phyloP scores from a whole-genome alignment of 2,113 vertebrate species.

The Paradoxurus hermaphroditus region DNA sequence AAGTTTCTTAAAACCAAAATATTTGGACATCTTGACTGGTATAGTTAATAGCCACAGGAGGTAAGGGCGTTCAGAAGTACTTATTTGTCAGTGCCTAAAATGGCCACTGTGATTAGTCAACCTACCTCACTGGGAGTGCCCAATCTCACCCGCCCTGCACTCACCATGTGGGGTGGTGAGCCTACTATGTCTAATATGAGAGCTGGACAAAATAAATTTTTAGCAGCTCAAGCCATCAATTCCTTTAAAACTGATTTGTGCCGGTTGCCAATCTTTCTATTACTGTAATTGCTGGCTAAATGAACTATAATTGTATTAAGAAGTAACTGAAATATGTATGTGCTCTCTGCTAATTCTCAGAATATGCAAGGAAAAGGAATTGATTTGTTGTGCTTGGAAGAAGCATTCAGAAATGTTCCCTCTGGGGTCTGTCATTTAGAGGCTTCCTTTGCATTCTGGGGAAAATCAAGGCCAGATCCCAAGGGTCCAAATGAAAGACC shows the following conservation, averaged over 20 bases:
- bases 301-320: constrained; percentile 86
- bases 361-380: constrained; percentile 70
- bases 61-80: neutral
- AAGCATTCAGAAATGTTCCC: neutral
- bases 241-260: constrained; percentile 78
- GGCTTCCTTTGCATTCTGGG: neutral
- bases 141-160: neutral
- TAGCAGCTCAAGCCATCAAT: constrained; percentile 73
- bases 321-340: constrained; percentile 83
- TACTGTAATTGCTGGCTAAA: constrained; percentile 86
- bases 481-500: neutral
- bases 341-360: constrained; percentile 77
- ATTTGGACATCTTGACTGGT: neutral
- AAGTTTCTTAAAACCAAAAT: neutral
- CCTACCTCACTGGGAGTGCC: too few species aligned
- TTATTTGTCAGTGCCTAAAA: neutral
- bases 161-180: neutral
- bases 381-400: constrained; percentile 73
- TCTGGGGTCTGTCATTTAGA: constrained; percentile 20
- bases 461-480: neutral
- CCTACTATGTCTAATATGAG: too few species aligned
- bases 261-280: constrained; percentile 84
- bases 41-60: neutral
- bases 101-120: neutral
- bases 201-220: neutral